A percentile compares a stretch with the other conserved stretches of the same genome.
Evolutionary conservation across 2,888 invertebrate species (phyloP).

Genomic region (Brenthis ino): DNA sequence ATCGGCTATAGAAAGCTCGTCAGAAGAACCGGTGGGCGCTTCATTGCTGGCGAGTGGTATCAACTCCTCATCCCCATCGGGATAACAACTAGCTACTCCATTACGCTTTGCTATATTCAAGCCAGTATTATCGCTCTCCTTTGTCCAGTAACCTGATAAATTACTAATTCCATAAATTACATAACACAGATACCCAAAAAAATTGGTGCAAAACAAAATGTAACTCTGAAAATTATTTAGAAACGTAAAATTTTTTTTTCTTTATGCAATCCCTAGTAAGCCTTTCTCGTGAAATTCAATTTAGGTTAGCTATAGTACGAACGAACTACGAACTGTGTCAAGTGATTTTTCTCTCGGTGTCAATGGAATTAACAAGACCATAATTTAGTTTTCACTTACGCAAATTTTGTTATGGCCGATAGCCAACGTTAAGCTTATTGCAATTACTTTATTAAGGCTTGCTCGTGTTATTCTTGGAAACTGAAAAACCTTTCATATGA

Average conservation of each 20-base stretch:
- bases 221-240: neutral
- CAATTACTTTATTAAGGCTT: slow-evolving; percentile 14
- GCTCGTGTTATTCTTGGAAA: slow-evolving; percentile 8
- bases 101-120: slow-evolving; percentile 53
- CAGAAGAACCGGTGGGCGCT: slow-evolving; percentile 80
- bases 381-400: slow-evolving; percentile 32
- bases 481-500: neutral
- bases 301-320: slow-evolving; percentile 26
- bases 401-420: slow-evolving; percentile 30
- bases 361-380: slow-evolving; percentile 23
- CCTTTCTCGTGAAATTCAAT: slow-evolving; percentile 17
- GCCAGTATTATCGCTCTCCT: slow-evolving; percentile 48
- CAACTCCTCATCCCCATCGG: slow-evolving; percentile 79
- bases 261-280: slow-evolving; percentile 8
- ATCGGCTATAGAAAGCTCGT: slow-evolving; percentile 86
- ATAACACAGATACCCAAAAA: neutral
- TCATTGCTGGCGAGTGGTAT: slow-evolving; percentile 86
- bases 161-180: neutral
- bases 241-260: neutral
- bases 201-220: neutral
- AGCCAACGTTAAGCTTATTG: slow-evolving; percentile 27
- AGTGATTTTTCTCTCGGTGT: slow-evolving; percentile 27
- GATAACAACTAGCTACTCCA: slow-evolving; percentile 51
- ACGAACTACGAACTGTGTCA: slow-evolving; percentile 25
- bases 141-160: slow-evolving; percentile 62